Conservation (phyloP, 2,113 vertebrate genomes). For the Oriolus oriolus region DNA sequence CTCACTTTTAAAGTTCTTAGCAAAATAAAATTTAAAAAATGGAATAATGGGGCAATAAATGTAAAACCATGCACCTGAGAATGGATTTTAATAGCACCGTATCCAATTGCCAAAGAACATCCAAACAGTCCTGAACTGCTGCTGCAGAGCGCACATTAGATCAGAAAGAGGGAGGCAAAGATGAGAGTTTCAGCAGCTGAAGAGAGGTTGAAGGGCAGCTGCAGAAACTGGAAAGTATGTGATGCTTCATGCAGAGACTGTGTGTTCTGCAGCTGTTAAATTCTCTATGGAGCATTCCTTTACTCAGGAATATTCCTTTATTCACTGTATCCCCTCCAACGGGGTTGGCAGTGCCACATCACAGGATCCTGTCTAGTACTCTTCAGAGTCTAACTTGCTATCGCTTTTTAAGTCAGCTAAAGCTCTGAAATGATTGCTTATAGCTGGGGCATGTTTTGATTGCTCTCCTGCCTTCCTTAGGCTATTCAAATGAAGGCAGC, state of each 20-base stretch:
- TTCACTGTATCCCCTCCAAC: not conserved
- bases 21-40: not conserved
- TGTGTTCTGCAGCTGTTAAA: slow-evolving; percentile 5
- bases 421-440: slow-evolving; percentile 20
- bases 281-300: not conserved
- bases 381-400: not conserved
- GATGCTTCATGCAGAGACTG: not conserved
- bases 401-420: not conserved
- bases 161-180: not conserved
- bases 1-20: not conserved
- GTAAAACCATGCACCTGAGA: not conserved
- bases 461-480: slow-evolving; percentile 34
- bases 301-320: not conserved
- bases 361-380: slow-evolving; percentile 9
- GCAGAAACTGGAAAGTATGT: not conserved
- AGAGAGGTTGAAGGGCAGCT: not conserved
- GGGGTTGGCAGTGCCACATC: not conserved
- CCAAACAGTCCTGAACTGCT: not conserved
- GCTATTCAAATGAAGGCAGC: slow-evolving; percentile 54
- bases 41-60: not conserved
- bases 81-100: not conserved
- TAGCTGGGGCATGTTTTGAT: slow-evolving; percentile 21
- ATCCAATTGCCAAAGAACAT: not conserved
- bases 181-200: not conserved
- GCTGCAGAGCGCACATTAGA: not conserved